phyloP scores from a whole-genome alignment of 2,113 vertebrate species.

The Tachuris rubrigastra region DNA sequence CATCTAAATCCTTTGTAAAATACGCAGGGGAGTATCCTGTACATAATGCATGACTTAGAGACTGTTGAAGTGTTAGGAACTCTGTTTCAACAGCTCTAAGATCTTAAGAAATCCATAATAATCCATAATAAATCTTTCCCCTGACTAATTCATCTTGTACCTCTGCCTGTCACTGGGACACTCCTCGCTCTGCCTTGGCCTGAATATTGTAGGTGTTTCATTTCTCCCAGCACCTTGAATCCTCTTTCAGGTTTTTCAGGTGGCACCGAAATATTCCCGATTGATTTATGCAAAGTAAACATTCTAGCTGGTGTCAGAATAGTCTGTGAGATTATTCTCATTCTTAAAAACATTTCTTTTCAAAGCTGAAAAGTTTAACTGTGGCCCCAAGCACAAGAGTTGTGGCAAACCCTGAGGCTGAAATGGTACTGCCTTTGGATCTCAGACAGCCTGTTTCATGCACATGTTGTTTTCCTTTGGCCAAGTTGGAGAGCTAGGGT shows the following conservation, averaged over 20 bases:
- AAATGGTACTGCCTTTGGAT: background rate
- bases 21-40: background rate
- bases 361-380: conserved; percentile 44
- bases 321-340: background rate
- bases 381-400: conserved; percentile 1
- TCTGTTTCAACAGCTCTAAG: background rate
- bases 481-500: background rate
- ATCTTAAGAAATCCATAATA: background rate
- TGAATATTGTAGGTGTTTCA: background rate
- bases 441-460: background rate
- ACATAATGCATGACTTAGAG: background rate
- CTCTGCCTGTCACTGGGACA: background rate
- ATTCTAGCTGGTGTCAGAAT: background rate
- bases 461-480: background rate
- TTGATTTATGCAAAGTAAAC: background rate
- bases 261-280: background rate
- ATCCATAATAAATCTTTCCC: background rate
- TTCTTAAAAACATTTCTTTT: background rate
- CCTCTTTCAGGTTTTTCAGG: background rate
- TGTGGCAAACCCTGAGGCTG: conserved; percentile 14
- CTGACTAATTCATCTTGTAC: background rate
- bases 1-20: conserved; percentile 1
- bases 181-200: background rate
- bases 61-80: background rate
- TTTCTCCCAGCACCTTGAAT: background rate